These are phyloP conservation scores for Atopsyche davidsoni DNA, from an alignment of 1,140 invertebrate species.

Conservation along the genomic window DNA sequence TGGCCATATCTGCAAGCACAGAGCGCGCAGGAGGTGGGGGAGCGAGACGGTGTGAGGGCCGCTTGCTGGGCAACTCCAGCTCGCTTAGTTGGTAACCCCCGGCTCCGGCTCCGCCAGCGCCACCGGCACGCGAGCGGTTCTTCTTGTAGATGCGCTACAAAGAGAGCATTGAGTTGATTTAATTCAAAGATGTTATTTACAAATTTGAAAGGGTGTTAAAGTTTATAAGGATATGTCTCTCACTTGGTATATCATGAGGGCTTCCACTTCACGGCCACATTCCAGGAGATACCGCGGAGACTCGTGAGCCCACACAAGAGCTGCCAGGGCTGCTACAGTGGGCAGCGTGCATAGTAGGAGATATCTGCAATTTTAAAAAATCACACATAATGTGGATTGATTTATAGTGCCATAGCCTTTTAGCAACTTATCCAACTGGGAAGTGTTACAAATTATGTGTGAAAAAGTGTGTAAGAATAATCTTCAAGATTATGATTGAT, in stretches of 20 bases:
- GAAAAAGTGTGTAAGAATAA: no score
- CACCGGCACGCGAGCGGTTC: constrained; percentile 37
- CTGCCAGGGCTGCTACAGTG: constrained; percentile 60
- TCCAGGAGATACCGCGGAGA: constrained; percentile 70
- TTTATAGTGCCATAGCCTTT: no score
- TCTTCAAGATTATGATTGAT: no score
- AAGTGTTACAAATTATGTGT: no score
- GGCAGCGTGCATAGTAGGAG: constrained; percentile 64
- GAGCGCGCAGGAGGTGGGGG: constrained; percentile 40
- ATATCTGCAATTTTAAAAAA: constrained; percentile 39
- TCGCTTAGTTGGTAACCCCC: constrained; percentile 61
- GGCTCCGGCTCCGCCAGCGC: constrained; percentile 39
- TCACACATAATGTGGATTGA: no score
- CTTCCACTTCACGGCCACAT: constrained; percentile 66
- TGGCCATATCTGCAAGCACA: constrained; percentile 44
- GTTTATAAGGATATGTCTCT: background rate
- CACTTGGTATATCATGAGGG: constrained; percentile 70
- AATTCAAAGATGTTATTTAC: background rate
- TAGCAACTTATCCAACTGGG: no score
- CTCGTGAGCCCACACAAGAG: constrained; percentile 71
- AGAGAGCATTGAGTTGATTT: constrained; percentile 3
- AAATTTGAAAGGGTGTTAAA: no score
- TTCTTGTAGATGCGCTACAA: constrained; percentile 52
- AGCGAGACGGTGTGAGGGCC: constrained; percentile 37
- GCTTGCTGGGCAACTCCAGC: constrained; percentile 59